Percentiles rank a stretch among this genome's conserved stretches.
Evolutionary conservation across 2,888 invertebrate species (phyloP).

Genomic region (Chalcis sispes): DNA sequence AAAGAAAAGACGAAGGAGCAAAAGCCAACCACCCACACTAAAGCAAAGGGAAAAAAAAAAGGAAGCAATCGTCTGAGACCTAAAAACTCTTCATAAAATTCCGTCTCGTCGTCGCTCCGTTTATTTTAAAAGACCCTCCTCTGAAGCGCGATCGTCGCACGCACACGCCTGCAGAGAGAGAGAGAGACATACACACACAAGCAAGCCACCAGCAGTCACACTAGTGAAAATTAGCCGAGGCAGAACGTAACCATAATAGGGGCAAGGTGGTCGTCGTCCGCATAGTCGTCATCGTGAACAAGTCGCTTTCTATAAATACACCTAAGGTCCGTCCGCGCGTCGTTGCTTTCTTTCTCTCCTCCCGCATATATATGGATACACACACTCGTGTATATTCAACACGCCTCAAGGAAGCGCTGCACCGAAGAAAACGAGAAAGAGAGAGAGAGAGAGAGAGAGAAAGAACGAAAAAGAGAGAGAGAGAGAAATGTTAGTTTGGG

Average conservation of each 20-base stretch:
- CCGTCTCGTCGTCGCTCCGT: not conserved
- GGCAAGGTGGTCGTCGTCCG: slow-evolving; percentile 41
- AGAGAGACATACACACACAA: too few species aligned
- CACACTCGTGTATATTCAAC: too few species aligned
- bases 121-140: slow-evolving; percentile 24
- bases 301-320: slow-evolving; percentile 31
- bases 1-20: not conserved
- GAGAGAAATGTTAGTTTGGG: too few species aligned
- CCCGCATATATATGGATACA: too few species aligned
- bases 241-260: not conserved
- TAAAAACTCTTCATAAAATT: slow-evolving; percentile 10
- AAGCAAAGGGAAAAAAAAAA: not conserved
- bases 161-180: too few species aligned
- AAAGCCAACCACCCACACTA: not conserved
- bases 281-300: not conserved
- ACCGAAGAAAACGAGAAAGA: too few species aligned
- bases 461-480: too few species aligned
- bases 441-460: too few species aligned
- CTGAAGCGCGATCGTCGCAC: too few species aligned
- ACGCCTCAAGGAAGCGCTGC: too few species aligned
- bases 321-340: not conserved
- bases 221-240: slow-evolving; percentile 34
- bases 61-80: not conserved
- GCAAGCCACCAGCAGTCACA: too few species aligned
- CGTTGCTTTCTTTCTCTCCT: too few species aligned